Evolutionary conservation across 1,140 invertebrate genomes (phyloP).

Genomic region (Hyles vespertilio): DNA sequence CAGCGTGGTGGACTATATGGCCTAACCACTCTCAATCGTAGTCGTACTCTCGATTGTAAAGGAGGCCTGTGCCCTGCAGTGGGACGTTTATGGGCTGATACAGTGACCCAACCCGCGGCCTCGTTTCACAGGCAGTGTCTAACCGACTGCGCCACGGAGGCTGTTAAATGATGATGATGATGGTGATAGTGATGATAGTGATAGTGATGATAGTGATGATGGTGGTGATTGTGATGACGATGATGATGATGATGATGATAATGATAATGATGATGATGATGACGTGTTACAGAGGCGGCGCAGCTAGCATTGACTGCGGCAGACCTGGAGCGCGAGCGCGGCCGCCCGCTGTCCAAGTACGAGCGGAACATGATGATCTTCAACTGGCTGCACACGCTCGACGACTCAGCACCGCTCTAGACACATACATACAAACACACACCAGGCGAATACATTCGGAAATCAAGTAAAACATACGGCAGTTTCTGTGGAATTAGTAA

Average conservation of each 20-base stretch:
- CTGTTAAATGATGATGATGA: neutral
- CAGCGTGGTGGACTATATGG: too few relatives aligned
- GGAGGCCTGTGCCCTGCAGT: too few relatives aligned
- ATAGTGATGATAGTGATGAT: neutral
- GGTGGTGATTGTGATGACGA: neutral
- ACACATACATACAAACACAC: too few relatives aligned
- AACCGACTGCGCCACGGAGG: neutral
- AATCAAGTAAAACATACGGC: too few relatives aligned
- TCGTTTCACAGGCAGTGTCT: neutral
- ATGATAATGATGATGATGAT: neutral
- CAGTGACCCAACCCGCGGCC: neutral
- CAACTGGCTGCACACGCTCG: conserved; percentile 91
- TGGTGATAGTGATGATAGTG: too few relatives aligned
- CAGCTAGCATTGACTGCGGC: conserved; percentile 80
- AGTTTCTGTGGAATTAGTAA: too few relatives aligned
- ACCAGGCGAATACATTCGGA: too few relatives aligned
- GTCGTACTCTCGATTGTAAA: too few relatives aligned
- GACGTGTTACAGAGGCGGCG: conserved; percentile 59
- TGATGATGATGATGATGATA: neutral
- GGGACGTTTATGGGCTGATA: neutral
- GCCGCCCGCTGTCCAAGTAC: conserved; percentile 90
- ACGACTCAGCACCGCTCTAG: conserved; percentile 73
- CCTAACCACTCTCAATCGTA: too few relatives aligned
- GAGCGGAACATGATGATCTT: conserved; percentile 95
- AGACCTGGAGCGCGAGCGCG: conserved; percentile 88